phyloP scores from a whole-genome alignment of 2,113 vertebrate genomes.

The Anthoscopus minutus region DNA sequence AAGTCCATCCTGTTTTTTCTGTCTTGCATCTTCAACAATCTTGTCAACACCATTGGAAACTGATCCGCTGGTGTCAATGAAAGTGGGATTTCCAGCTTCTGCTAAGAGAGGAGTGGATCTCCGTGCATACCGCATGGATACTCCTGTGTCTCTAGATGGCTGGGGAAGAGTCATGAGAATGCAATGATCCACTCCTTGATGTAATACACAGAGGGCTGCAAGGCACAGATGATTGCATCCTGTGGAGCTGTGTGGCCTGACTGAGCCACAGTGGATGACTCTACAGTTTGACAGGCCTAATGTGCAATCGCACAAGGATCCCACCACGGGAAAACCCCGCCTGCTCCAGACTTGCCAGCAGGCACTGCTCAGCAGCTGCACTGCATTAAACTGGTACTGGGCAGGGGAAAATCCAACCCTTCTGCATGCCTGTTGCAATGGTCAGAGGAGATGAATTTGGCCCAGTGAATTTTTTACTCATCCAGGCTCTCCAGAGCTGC shows the following conservation, averaged over 20 bases:
- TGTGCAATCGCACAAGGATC: not conserved
- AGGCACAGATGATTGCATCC: not conserved
- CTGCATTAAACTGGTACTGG: not conserved
- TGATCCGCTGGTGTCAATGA: not conserved
- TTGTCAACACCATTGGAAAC: not conserved
- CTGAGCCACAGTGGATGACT: not conserved
- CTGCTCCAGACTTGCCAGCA: not conserved
- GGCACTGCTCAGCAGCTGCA: slow-evolving; percentile 18
- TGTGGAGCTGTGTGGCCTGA: not conserved
- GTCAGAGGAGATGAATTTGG: not conserved
- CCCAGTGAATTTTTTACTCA: slow-evolving; percentile 24
- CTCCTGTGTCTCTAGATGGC: not conserved
- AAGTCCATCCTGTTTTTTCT: not conserved
- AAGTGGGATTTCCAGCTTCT: not conserved
- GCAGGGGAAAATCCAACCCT: not conserved
- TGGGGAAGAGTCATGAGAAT: not conserved
- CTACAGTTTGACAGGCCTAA: not conserved
- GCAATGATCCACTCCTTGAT: accelerated
- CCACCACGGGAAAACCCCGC: not conserved
- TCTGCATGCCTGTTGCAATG: not conserved
- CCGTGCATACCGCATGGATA: accelerated
- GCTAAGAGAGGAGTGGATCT: not conserved
- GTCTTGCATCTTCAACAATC: not conserved
- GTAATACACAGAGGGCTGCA: not conserved
- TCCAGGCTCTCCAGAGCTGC: slow-evolving; percentile 7